These are phyloP conservation scores for Ostrea edulis DNA, from an alignment of 1,140 invertebrate genomes.

Conservation along the genomic window DNA sequence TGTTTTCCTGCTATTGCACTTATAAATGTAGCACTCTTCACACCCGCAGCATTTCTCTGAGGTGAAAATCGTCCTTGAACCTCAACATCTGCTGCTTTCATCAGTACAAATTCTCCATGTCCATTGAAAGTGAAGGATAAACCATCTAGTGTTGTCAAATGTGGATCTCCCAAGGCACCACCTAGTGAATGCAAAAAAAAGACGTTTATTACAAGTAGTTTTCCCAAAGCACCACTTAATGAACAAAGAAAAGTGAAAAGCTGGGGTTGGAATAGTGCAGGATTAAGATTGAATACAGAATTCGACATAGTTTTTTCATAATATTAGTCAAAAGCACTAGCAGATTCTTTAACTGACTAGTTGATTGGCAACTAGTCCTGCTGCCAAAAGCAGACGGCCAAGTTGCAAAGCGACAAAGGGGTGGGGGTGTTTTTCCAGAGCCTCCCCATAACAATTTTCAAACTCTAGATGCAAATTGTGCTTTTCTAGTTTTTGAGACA, in stretches of 20 bases:
- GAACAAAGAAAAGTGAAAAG: neutral
- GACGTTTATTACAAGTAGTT: too few relatives aligned
- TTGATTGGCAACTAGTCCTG: too few relatives aligned
- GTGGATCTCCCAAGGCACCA: constrained; percentile 40
- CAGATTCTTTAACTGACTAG: too few relatives aligned
- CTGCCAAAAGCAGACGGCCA: too few relatives aligned
- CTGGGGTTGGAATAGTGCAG: neutral
- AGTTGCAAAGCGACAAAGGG: too few relatives aligned
- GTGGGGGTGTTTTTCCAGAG: too few relatives aligned
- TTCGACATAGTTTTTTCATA: too few relatives aligned
- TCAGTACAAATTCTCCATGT: constrained; percentile 44
- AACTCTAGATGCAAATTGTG: too few relatives aligned
- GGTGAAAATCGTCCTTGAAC: constrained; percentile 41
- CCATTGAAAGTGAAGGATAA: constrained; percentile 53
- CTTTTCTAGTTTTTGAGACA: too few relatives aligned
- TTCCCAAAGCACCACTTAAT: constrained; percentile 38
- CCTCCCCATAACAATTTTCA: too few relatives aligned
- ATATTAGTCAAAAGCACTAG: too few relatives aligned
- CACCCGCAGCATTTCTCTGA: neutral
- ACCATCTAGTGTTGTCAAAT: constrained; percentile 48
- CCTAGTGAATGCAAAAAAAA: too few relatives aligned
- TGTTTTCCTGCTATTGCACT: constrained; percentile 41
- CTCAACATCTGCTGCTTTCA: constrained; percentile 26
- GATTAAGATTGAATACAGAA: neutral
- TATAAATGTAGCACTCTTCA: constrained; percentile 44